Evolutionary conservation across 2,888 invertebrate genomes (phyloP).

Genomic region (Laothoe populi): DNA sequence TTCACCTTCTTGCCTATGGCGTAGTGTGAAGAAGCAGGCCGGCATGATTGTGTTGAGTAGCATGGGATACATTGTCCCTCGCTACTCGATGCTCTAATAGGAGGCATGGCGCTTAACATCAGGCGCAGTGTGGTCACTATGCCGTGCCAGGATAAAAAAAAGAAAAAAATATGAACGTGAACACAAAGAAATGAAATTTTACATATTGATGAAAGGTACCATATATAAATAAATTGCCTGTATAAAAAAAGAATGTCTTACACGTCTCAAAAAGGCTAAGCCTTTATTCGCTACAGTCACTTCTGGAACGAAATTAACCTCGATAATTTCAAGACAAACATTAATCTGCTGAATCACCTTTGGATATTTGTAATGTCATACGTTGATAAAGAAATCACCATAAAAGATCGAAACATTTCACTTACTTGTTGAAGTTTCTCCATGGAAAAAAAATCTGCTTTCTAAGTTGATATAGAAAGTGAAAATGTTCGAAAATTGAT

Average conservation of each 20-base stretch:
- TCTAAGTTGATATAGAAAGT: background rate
- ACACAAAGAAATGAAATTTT: background rate
- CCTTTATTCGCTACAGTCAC: slow-evolving; percentile 23
- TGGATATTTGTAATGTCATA: slow-evolving; percentile 3
- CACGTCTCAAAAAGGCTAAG: slow-evolving; percentile 1
- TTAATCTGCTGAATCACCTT: slow-evolving; percentile 38
- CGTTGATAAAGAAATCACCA: background rate
- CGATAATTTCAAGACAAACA: slow-evolving; percentile 30
- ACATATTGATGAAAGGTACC: background rate
- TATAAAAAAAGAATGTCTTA: background rate
- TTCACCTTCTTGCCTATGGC: too few relatives aligned
- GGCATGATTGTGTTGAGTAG: too few relatives aligned
- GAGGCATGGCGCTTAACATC: too few relatives aligned
- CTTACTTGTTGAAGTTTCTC: slow-evolving; percentile 2
- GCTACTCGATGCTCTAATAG: too few relatives aligned
- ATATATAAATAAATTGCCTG: too few relatives aligned
- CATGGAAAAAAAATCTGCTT: background rate
- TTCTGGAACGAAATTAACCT: slow-evolving; percentile 41
- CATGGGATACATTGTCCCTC: too few relatives aligned
- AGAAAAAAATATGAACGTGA: too few relatives aligned
- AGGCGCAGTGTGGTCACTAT: too few relatives aligned
- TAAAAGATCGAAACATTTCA: background rate
- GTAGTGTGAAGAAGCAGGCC: too few relatives aligned
- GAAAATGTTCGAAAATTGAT: too few relatives aligned
- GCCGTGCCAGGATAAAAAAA: too few relatives aligned